These are phyloP conservation scores for Megalopta genalis DNA, from an alignment of 1,140 invertebrate genomes.

Conservation along the genomic window DNA sequence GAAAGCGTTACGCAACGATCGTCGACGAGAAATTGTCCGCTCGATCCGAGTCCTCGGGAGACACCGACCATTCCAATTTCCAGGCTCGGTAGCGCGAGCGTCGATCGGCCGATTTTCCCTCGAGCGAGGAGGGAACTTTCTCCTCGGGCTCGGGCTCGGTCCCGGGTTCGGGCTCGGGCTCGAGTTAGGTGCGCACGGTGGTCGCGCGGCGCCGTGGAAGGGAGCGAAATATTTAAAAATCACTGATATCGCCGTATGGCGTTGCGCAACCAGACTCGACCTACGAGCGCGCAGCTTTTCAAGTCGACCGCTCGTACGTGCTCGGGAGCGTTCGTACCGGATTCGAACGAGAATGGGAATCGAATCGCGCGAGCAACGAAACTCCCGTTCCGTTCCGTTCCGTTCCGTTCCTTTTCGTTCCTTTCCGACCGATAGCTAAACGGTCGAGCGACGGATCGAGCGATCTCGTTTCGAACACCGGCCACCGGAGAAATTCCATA, in stretches of 20 bases:
- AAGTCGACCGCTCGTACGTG: constrained; percentile 9
- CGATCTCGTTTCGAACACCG: too few relatives aligned
- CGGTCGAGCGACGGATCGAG: too few relatives aligned
- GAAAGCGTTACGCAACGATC: not conserved
- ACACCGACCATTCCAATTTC: constrained; percentile 31
- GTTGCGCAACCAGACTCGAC: constrained; percentile 48
- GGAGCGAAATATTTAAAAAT: constrained; percentile 55
- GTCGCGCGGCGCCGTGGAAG: not conserved
- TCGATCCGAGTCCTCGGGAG: not conserved
- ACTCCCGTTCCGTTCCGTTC: too few relatives aligned
- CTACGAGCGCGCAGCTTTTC: constrained; percentile 7
- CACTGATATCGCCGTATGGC: constrained; percentile 11
- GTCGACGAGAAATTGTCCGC: not conserved
- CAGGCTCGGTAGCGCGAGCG: constrained; percentile 29
- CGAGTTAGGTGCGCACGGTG: not conserved
- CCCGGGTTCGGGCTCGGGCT: too few relatives aligned
- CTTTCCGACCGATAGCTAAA: too few relatives aligned
- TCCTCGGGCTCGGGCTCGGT: constrained; percentile 34
- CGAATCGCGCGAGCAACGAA: too few relatives aligned
- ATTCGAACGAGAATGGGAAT: too few relatives aligned
- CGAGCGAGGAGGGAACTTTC: constrained; percentile 54
- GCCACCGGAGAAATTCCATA: not conserved
- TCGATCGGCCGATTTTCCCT: constrained; percentile 45
- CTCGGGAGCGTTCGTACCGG: too few relatives aligned
- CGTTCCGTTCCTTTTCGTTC: too few relatives aligned